Evolutionary conservation across 2,888 invertebrate genomes (phyloP).

Genomic region (Seladonia tumulorum): DNA sequence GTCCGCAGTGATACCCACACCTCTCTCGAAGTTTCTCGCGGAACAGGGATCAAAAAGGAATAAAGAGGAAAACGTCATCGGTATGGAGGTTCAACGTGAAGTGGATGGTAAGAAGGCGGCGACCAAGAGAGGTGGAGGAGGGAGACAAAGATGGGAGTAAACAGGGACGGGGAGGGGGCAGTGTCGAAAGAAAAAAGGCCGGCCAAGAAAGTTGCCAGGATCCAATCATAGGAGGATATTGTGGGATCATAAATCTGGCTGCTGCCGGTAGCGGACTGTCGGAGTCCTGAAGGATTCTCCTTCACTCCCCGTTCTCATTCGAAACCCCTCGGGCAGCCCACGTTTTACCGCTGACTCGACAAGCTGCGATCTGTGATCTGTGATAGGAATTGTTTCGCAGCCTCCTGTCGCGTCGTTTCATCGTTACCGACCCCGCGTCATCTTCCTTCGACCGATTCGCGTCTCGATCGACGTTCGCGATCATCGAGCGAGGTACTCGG

Average conservation of each 20-base stretch:
- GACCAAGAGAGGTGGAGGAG: background rate
- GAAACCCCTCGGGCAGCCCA: slow-evolving; percentile 52
- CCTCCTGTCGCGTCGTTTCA: slow-evolving; percentile 55
- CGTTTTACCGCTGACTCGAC: slow-evolving; percentile 68
- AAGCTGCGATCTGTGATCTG: slow-evolving; percentile 39
- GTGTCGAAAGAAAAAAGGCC: slow-evolving; percentile 36
- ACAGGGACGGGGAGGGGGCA: slow-evolving; percentile 9
- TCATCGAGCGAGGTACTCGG: slow-evolving; percentile 8
- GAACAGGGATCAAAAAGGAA: slow-evolving; percentile 30
- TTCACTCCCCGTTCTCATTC: slow-evolving; percentile 57
- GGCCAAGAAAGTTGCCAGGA: slow-evolving; percentile 73
- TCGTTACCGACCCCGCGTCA: slow-evolving; percentile 29
- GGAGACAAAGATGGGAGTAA: slow-evolving; percentile 1
- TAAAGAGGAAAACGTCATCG: slow-evolving; percentile 46
- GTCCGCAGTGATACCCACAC: background rate
- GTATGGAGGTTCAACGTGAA: slow-evolving; percentile 55
- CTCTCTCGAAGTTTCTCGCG: slow-evolving; percentile 30
- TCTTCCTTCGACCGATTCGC: slow-evolving; percentile 21
- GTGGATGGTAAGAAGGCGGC: slow-evolving; percentile 46
- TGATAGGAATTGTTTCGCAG: slow-evolving; percentile 75
- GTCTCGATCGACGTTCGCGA: background rate
- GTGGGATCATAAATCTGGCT: slow-evolving; percentile 77
- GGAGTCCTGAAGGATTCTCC: slow-evolving; percentile 72
- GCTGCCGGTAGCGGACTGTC: slow-evolving; percentile 61
- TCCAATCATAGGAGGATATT: slow-evolving; percentile 80